A percentile compares a stretch with the other conserved stretches of the same genome.
Evolutionary conservation across 2,888 invertebrate genomes (phyloP).

Genomic region (Pogonocherus hispidulus): DNA sequence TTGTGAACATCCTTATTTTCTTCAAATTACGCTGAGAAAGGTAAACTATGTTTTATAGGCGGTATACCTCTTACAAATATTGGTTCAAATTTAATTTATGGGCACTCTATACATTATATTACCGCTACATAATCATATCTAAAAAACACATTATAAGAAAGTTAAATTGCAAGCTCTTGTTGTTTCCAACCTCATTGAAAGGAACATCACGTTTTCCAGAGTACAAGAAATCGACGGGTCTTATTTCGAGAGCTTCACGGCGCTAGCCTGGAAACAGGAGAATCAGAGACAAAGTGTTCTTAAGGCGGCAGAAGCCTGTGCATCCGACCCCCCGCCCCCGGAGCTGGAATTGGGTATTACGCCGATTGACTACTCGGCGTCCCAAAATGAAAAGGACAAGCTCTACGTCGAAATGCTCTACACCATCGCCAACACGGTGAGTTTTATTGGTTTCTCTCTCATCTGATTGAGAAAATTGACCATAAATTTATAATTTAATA

Average conservation of each 20-base stretch:
- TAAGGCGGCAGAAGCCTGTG: constrained; percentile 76
- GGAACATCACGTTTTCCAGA: constrained; percentile 69
- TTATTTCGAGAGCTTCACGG: constrained; percentile 95
- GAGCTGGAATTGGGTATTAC: constrained; percentile 64
- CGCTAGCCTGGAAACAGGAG: constrained; percentile 92
- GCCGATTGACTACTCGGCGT: constrained; percentile 65
- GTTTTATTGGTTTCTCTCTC: constrained; percentile 63
- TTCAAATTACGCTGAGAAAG: no score
- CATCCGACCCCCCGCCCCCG: constrained; percentile 75
- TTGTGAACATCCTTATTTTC: no score
- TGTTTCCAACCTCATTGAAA: constrained; percentile 3
- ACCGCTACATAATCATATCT: no score
- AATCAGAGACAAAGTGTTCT: constrained; percentile 86
- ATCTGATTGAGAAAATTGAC: no score
- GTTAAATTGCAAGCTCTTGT: no score
- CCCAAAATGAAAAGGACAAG: constrained; percentile 75
- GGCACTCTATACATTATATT: no score
- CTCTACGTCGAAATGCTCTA: constrained; percentile 93
- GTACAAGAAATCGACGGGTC: constrained; percentile 95
- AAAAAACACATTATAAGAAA: no score
- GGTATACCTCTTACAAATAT: no score
- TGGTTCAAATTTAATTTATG: no score
- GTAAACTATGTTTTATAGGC: no score
- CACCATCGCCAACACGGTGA: constrained; percentile 94
- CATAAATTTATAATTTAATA: no score